Conservation (phyloP, 2,888 invertebrate genomes). For the Rhamphomyia laevipes region DNA sequence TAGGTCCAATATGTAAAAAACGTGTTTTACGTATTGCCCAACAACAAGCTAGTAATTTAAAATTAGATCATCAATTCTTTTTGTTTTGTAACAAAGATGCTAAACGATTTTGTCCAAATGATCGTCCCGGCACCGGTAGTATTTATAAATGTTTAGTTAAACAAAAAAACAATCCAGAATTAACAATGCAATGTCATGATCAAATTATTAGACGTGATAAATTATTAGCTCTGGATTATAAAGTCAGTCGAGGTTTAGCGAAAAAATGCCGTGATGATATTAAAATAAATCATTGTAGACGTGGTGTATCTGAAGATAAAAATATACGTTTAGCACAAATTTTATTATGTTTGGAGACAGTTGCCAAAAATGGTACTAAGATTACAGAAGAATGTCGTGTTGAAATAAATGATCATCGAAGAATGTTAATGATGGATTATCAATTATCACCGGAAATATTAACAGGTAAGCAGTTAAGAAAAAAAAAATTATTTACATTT, state of each 20-base stretch:
- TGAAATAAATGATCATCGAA: slow-evolving; percentile 85
- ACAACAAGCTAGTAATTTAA: slow-evolving; percentile 79
- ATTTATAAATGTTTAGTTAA: slow-evolving; percentile 83
- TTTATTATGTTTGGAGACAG: slow-evolving; percentile 80
- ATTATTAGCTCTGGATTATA: slow-evolving; percentile 81
- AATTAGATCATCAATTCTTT: slow-evolving; percentile 78
- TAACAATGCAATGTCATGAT: slow-evolving; percentile 62
- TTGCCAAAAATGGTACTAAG: slow-evolving; percentile 56
- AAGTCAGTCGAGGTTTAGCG: slow-evolving; percentile 76
- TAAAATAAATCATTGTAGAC: slow-evolving; percentile 69
- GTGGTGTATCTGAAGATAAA: slow-evolving; percentile 68
- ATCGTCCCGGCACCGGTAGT: slow-evolving; percentile 63
- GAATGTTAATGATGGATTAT: slow-evolving; percentile 86
- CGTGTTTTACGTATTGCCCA: slow-evolving; percentile 77
- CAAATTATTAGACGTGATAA: slow-evolving; percentile 77
- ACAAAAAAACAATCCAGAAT: slow-evolving; percentile 59
- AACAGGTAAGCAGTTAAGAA: slow-evolving; percentile 37
- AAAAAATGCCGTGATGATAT: slow-evolving; percentile 86
- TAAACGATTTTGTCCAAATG: slow-evolving; percentile 61
- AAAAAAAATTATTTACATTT: too few relatives aligned
- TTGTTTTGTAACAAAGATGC: slow-evolving; percentile 81
- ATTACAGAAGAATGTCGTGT: slow-evolving; percentile 66
- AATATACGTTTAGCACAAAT: slow-evolving; percentile 81
- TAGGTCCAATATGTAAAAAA: slow-evolving; percentile 56
- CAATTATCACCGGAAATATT: slow-evolving; percentile 88